Base-by-base conservation (phyloP, 2,797 vertebrate species). In the Phrynocephalus guinanensis region DNA sequence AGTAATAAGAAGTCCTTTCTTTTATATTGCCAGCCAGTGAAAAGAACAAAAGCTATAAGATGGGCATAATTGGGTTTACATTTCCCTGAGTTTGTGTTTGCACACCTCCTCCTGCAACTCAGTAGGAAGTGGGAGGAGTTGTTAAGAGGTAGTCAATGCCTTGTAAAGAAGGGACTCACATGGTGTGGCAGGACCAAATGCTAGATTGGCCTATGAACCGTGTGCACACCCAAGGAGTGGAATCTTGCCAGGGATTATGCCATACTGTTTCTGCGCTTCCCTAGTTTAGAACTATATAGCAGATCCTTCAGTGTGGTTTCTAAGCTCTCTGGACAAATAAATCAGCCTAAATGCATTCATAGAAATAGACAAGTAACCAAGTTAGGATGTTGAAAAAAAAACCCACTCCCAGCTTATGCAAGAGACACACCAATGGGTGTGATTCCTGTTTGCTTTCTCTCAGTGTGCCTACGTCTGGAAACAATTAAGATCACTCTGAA, bases 61-160 rank as follows among this genome's bases (percentile, higher is more conserved):
- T 50, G 28, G 44, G 52, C 77, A 1, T 0, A 15, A 85, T 71
- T 84, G 33, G 71, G 66, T 52, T 84, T 79, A 7, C 50, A 67
- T 90, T 88, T 82, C 26, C 76, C 52, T 56, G 24, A 13, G 9
- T 9, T 22, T 80, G 56, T 38, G 22, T 68, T 30, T 88, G 56
- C 60, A 73, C 1, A 79, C 1, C n/a, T 78, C n/a, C 30, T 75
- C 18, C 22, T 68, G 71, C 73, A 76, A 6, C 50, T 28, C 50
- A 81, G 66, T 30, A 82, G 83, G 72, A 87, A 78, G 73, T 77
- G 66, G 30, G 63, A 77, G 80, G 83, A 82, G 79, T 30, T 75
- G 56, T 85, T 85, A 80, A 60, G 70, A 88, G 30, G 18, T 60
- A 81, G 30, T 76, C 30, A 82, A 26, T 88, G 44, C 71, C 48